Evolutionary conservation across 2,113 vertebrate genomes (phyloP).

Genomic region (Sceloporus tristichus): DNA sequence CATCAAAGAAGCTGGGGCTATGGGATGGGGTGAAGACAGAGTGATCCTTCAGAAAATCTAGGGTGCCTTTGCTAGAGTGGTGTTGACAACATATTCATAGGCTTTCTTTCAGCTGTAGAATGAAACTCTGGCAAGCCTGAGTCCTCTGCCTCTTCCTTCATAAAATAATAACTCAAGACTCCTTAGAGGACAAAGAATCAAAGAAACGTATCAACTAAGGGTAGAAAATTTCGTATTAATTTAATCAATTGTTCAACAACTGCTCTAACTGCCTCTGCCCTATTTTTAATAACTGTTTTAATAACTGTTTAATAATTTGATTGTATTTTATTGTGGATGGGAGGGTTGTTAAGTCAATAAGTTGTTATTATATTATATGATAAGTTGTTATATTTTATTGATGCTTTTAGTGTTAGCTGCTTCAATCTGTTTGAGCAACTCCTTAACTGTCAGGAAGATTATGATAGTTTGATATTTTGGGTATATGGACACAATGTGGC

Average conservation of each 20-base stretch:
- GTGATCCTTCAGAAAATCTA: background rate
- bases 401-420: no score
- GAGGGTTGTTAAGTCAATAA: no score
- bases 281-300: no score
- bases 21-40: conserved; percentile 16
- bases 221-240: background rate
- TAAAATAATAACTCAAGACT: background rate
- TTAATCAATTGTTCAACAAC: no score
- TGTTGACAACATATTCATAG: conserved; percentile 9
- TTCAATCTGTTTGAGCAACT: background rate
- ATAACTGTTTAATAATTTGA: no score
- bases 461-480: background rate
- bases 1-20: background rate
- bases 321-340: no score
- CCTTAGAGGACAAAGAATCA: background rate
- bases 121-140: background rate
- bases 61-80: background rate
- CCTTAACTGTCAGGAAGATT: background rate
- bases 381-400: no score
- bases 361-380: no score
- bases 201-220: background rate
- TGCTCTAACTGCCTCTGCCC: no score
- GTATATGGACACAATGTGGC: background rate
- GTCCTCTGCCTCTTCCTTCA: no score
- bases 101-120: background rate